phyloP scores from a whole-genome alignment of 2,797 vertebrate species.

The Neosalanx taihuensis region DNA sequence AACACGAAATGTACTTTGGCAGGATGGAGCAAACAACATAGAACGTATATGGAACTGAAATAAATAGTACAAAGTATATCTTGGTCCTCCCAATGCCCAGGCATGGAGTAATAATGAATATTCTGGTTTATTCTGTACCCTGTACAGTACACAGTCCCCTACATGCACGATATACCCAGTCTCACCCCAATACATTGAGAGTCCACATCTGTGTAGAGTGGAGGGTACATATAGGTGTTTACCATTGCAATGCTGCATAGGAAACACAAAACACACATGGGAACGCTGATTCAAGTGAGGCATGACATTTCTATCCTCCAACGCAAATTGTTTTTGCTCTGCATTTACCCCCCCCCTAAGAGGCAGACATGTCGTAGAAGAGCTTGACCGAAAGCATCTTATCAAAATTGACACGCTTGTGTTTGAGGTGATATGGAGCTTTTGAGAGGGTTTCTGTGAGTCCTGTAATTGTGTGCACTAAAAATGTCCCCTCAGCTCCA shows the following conservation, averaged over 20 bases:
- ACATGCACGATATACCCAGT: not conserved
- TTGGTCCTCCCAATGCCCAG: constrained; percentile 1
- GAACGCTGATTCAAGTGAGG: not conserved
- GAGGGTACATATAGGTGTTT: not conserved
- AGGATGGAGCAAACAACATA: too few relatives aligned
- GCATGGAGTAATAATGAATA: constrained; percentile 10
- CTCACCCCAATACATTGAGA: not conserved
- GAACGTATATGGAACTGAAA: too few relatives aligned
- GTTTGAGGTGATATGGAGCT: not conserved
- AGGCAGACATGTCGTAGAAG: not conserved
- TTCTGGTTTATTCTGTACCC: constrained; percentile 12
- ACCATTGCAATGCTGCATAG: not conserved
- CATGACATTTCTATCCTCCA: not conserved
- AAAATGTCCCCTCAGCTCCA: constrained; percentile 1
- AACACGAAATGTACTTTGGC: too few relatives aligned
- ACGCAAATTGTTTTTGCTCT: not conserved
- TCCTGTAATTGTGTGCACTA: not conserved
- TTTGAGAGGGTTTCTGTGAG: not conserved
- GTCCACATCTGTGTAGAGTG: not conserved
- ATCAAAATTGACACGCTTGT: not conserved
- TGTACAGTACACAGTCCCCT: not conserved
- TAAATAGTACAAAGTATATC: constrained; percentile 8
- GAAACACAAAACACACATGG: not conserved
- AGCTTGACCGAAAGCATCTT: not conserved
- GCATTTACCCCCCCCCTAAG: not conserved